Evolutionary conservation across 2,113 vertebrate genomes (phyloP).

Genomic region (Platichthys flesus): DNA sequence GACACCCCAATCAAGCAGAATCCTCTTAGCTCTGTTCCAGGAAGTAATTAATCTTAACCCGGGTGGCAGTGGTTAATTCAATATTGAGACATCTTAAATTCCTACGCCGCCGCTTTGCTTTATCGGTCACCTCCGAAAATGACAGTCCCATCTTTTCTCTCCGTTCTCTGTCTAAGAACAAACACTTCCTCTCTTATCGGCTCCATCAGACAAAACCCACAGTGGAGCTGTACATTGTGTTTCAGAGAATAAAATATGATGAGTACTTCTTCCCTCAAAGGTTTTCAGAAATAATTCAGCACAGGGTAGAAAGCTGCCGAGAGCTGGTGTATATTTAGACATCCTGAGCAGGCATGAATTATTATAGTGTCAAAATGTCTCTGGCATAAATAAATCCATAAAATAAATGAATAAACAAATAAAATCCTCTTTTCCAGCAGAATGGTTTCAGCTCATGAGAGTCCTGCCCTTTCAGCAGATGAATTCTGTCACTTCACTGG

Average conservation of each 20-base stretch:
- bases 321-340: background rate
- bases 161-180: constrained; percentile 27
- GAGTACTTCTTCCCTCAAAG: background rate
- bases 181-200: constrained; percentile 13
- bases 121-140: constrained; percentile 50
- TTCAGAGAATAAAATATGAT: background rate
- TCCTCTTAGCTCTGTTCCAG: constrained; percentile 30
- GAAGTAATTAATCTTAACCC: constrained; percentile 69
- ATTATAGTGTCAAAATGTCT: constrained; percentile 11
- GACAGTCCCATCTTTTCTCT: constrained; percentile 38
- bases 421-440: constrained; percentile 37
- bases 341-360: background rate
- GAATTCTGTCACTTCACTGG: constrained; percentile 34
- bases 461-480: constrained; percentile 33
- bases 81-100: constrained; percentile 67
- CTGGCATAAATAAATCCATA: constrained; percentile 29
- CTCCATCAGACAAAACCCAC: constrained; percentile 17
- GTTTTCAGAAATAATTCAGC: constrained; percentile 8
- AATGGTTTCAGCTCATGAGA: constrained; percentile 4
- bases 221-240: constrained; percentile 7
- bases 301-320: background rate
- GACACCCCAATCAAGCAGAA: constrained; percentile 38
- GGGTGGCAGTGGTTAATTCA: constrained; percentile 70
- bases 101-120: constrained; percentile 41
- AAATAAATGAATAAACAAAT: background rate